phyloP scores from a whole-genome alignment of 2,888 invertebrate genomes.

The Drosophila cracens region DNA sequence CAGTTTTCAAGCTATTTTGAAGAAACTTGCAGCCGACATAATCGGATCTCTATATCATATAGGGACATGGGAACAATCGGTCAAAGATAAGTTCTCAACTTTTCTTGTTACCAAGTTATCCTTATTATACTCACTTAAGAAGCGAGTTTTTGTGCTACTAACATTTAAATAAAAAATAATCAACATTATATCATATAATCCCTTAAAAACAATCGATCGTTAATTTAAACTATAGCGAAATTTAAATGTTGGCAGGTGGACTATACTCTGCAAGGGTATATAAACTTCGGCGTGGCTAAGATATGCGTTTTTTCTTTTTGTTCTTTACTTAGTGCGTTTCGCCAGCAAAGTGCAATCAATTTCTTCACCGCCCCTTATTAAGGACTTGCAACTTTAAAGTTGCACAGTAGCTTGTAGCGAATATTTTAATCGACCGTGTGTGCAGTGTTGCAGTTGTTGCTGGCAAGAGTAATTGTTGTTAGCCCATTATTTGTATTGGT shows the following conservation, averaged over 20 bases:
- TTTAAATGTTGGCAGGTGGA: neutral
- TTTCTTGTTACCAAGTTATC: neutral
- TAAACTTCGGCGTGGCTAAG: neutral
- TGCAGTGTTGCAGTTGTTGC: neutral
- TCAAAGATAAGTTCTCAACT: neutral
- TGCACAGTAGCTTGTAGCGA: constrained; percentile 11
- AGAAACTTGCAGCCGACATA: neutral
- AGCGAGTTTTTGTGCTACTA: neutral
- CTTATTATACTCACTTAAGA: neutral
- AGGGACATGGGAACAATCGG: neutral
- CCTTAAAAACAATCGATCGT: neutral
- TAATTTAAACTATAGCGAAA: neutral
- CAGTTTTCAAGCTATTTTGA: neutral
- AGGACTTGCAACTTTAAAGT: neutral
- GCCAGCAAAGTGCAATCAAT: constrained; percentile 14
- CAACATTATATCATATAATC: neutral
- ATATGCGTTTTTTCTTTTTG: neutral
- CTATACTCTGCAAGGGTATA: neutral
- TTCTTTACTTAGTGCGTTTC: constrained; percentile 8
- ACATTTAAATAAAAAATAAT: neutral
- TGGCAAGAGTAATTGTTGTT: neutral
- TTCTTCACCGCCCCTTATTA: constrained; percentile 13
- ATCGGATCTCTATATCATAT: neutral
- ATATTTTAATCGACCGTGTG: constrained; percentile 10
- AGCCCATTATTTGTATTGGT: neutral